Evolutionary conservation across 2,113 vertebrate species (phyloP), one percentile per base, ranked within the genome.

Genomic region (Zosterops lateralis): DNA sequence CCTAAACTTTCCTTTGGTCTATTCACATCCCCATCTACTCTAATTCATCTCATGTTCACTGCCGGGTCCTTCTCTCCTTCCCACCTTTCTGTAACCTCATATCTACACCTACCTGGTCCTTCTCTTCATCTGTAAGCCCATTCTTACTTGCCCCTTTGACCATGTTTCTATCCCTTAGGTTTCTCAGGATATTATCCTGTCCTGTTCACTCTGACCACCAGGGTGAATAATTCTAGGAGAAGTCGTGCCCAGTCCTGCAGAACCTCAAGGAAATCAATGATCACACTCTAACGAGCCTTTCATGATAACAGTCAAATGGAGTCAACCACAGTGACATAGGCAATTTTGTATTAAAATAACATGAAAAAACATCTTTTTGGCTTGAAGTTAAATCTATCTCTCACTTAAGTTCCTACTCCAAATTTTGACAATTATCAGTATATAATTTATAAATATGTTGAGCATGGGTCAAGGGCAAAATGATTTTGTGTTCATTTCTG

Each of bases 241-340:
- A 81, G 17, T 34, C 47, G 31, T 51, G n/a, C 64, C 84, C 31
- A 36, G 36, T 45, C 36, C 32, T 84, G 38, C 28, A 82, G 57
- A 78, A 78, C 12, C 29, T 60, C 48, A 78, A 77, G 53, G 26
- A 29, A 66, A 77, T 64, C 60, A 58, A 75, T 47, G 32, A 84
- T 47, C 26, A n/a, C 10, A 32, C 28, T 62, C 47, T n/a, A 84
- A 58, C 74, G 89, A 47, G 29, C 10, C 14, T 84, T 47, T 91
- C 26, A 51, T 21, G 14, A 0, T 50, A 81, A 82, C 21, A 44
- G 51, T 56, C 56, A 84, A 74, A 77, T n/a, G 16, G 22, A 84
- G 61, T 47, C 1, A 3, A 74, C 9, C 9, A 62, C 0, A 0
- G 17, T 58, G 91, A 50, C 34, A 57, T 21, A 29, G 34, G 17